phyloP scores from a whole-genome alignment of 2,113 vertebrate species.

The Apistogramma diplotaenia region DNA sequence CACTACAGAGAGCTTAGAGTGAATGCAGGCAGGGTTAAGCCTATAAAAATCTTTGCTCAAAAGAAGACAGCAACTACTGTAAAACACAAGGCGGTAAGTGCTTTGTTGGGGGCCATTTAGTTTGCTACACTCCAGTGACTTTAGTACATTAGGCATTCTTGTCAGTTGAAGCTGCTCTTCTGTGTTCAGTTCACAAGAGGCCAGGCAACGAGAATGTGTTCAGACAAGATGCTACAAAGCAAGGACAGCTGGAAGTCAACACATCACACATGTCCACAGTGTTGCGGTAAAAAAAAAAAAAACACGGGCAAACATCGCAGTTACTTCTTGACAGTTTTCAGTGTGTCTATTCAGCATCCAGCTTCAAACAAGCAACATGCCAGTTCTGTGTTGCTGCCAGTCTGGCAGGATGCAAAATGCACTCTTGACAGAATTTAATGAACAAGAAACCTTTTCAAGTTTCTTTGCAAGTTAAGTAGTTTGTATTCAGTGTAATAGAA shows the following conservation, averaged over 20 bases:
- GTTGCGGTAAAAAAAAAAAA: not conserved
- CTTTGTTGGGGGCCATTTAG: slow-evolving; percentile 30
- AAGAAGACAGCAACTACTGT: slow-evolving; percentile 5
- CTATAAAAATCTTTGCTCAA: not conserved
- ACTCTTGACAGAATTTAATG: not conserved
- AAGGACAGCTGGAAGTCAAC: slow-evolving; percentile 36
- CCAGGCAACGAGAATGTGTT: slow-evolving; percentile 7
- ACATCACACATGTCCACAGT: not conserved
- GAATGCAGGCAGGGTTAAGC: not conserved
- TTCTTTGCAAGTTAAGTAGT: not conserved
- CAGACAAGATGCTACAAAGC: slow-evolving; percentile 37
- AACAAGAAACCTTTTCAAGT: not conserved
- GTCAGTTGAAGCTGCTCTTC: slow-evolving; percentile 8
- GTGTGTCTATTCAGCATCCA: not conserved
- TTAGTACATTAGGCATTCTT: not conserved
- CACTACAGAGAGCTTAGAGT: not conserved
- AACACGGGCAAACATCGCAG: not conserved
- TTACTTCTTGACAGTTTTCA: not conserved
- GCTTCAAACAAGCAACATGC: not conserved
- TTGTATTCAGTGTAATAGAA: not conserved
- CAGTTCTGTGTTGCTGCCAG: not conserved
- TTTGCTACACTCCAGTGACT: slow-evolving; percentile 25
- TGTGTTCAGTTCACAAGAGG: slow-evolving; percentile 26
- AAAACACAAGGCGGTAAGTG: slow-evolving; percentile 2
- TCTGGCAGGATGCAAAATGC: not conserved